Evolutionary conservation across 2,113 vertebrate species (phyloP), one percentile per base, ranked within the genome.

Genomic region (Oreocharis arfaki): DNA sequence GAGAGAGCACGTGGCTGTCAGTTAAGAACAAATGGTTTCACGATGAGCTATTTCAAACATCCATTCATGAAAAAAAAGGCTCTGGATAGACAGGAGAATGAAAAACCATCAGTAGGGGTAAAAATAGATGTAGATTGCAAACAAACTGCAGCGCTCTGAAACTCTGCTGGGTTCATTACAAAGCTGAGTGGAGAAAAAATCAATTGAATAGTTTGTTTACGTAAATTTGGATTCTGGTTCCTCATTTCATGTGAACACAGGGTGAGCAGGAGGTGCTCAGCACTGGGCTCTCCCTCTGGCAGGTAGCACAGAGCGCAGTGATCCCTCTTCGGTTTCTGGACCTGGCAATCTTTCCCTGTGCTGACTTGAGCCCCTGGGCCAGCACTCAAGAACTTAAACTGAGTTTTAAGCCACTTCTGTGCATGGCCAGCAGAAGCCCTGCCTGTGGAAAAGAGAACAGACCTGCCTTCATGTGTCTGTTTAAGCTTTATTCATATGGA

Each of bases 251-350:
- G 1, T 35, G 60, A 74, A 35, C 18, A 69, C 23, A n/a, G 50
- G 19, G 16, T 23, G 56, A 78, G 55, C 16, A 86, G 46, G 61
- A 60, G 46, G 35, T 67, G 60, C 68, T 63, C 37, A 65, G 63
- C 32, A 30, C 7, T 41, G 28, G 37, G n/a, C 7, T 57, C 17
- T 63, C 14, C 35, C 37, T 30, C 20, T 35, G 44, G 57, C 32
- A 39, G 37, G 23, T 64, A 33, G 35, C 44, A 77, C 50, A 73
- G 35, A 28, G 13, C 0, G 0, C 2, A 28, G 41, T 28, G 56
- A 35, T 33, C 10, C 0, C 7, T 49, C 49, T 59, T 32, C 30
- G n/a, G 53, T 21, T 73, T 73, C 35, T 68, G 49, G 35, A 52
- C 33, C 18, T 24, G 12, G 22, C 21, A 73, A 77, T 16, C 33